These are phyloP conservation scores for Pelecanus crispus DNA, from an alignment of 2,113 vertebrate species.

Conservation along the genomic window DNA sequence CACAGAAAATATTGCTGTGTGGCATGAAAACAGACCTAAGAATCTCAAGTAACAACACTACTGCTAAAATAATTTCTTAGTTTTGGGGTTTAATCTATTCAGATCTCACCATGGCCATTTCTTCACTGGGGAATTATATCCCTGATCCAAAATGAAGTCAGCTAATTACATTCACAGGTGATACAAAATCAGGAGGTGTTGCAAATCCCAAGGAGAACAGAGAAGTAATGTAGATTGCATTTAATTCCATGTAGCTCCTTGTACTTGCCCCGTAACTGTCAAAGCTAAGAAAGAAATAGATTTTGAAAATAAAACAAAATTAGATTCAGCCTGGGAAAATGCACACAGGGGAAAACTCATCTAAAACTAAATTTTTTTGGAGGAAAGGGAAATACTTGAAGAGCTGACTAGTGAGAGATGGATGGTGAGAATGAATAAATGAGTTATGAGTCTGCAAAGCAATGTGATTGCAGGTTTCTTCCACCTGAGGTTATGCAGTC, in stretches of 20 bases:
- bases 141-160: constrained; percentile 42
- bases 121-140: constrained; percentile 26
- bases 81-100: neutral
- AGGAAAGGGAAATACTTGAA: constrained; percentile 21
- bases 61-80: neutral
- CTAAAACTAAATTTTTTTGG: constrained; percentile 22
- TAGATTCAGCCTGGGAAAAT: constrained; percentile 53
- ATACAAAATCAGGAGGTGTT: constrained; percentile 50
- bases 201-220: constrained; percentile 62
- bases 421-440: constrained; percentile 30
- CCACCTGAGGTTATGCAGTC: neutral
- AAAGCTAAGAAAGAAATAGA: constrained; percentile 44
- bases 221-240: constrained; percentile 46
- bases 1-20: neutral
- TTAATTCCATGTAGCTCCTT: constrained; percentile 46
- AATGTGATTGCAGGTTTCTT: constrained; percentile 10
- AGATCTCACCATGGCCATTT: neutral
- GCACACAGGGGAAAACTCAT: constrained; percentile 36
- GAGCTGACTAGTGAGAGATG: neutral
- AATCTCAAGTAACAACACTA: neutral
- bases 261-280: constrained; percentile 27
- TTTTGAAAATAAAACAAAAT: constrained; percentile 53
- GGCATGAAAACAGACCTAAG: neutral
- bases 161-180: constrained; percentile 67
- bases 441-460: neutral